phyloP scores from a whole-genome alignment of 2,888 invertebrate species.

The Cheilosia vernalis region DNA sequence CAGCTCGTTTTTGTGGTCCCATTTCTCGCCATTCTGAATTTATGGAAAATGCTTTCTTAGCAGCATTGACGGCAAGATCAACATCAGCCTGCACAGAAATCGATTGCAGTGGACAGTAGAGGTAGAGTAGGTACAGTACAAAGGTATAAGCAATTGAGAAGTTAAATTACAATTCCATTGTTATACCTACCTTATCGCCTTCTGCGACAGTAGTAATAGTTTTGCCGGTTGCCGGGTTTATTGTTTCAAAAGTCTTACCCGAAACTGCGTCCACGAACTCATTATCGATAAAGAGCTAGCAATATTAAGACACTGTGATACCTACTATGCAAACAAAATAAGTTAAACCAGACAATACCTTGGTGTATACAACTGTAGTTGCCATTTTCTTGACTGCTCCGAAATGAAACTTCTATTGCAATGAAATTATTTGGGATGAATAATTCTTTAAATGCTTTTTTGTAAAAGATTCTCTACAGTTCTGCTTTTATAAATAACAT shows the following conservation, averaged over 20 bases:
- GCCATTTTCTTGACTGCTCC: background rate
- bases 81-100: constrained; percentile 88
- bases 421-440: too few relatives aligned
- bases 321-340: background rate
- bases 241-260: constrained; percentile 92
- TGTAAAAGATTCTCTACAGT: too few relatives aligned
- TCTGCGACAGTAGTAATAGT: constrained; percentile 91
- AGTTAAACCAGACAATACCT: background rate
- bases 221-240: constrained; percentile 92
- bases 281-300: constrained; percentile 91
- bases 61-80: constrained; percentile 91
- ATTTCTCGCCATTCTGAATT: constrained; percentile 90
- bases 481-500: too few relatives aligned
- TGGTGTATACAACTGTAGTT: background rate
- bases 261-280: constrained; percentile 92
- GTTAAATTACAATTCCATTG: background rate
- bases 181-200: constrained; percentile 92
- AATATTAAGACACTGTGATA: background rate
- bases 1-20: constrained; percentile 91
- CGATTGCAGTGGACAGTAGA: too few relatives aligned
- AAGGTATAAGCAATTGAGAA: background rate
- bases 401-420: background rate
- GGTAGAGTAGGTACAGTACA: too few relatives aligned
- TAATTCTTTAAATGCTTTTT: too few relatives aligned
- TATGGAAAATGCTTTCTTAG: constrained; percentile 89